phyloP scores from a whole-genome alignment of 2,888 invertebrate genomes.

The Dichetophora obliterata region DNA sequence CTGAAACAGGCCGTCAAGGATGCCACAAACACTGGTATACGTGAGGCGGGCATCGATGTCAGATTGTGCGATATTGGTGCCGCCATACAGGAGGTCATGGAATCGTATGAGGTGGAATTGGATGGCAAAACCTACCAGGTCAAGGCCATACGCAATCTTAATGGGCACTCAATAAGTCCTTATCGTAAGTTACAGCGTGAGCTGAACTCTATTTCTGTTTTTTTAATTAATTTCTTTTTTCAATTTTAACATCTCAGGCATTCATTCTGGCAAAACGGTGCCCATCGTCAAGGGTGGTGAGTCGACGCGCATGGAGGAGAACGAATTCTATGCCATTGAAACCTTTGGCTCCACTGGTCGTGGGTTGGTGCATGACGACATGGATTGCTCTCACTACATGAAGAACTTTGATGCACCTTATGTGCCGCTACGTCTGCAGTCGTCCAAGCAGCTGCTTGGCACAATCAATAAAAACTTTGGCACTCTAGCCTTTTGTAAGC shows the following conservation, averaged over 20 bases:
- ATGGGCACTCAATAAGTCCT: conserved; percentile 99
- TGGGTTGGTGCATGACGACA: conserved; percentile 96
- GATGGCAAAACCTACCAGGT: conserved; percentile 97
- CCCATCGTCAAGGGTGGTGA: conserved; percentile 99
- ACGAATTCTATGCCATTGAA: conserved; percentile 99
- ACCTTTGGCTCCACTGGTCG: conserved; percentile 98
- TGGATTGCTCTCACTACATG: conserved; percentile 99
- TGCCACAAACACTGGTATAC: conserved; percentile 98
- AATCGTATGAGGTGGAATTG: conserved; percentile 97
- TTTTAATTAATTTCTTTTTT: not conserved
- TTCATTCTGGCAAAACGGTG: conserved; percentile 91
- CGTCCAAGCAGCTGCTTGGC: conserved; percentile 92
- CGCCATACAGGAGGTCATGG: conserved; percentile 99
- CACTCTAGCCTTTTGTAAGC: conserved; percentile 97
- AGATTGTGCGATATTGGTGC: conserved; percentile 97
- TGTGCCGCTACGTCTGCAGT: conserved; percentile 91
- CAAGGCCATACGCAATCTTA: conserved; percentile 97
- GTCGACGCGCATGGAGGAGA: conserved; percentile 98
- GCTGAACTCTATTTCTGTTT: conserved; percentile 21
- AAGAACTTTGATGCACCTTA: conserved; percentile 95
- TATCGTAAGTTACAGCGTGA: conserved; percentile 78
- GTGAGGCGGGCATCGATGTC: conserved; percentile 95
- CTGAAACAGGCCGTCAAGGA: conserved; percentile 95
- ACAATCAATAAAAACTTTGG: conserved; percentile 97
- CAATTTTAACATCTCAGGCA: conserved; percentile 41